Base-by-base conservation (phyloP, 2,797 vertebrate genomes). In the Crocidura indochinensis region DNA sequence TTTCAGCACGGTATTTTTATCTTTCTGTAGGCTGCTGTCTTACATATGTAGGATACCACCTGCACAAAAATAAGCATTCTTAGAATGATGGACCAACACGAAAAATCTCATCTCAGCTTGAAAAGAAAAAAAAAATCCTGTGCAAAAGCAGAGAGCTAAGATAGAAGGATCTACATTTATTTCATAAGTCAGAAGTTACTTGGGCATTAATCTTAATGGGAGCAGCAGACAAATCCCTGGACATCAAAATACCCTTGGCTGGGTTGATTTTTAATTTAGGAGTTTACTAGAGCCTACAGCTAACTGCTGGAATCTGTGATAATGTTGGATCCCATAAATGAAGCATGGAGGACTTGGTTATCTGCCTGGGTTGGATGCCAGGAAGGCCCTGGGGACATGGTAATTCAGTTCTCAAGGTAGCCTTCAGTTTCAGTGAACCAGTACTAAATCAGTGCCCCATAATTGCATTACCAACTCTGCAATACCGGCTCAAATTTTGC, bases 221-320 rank as follows among this genome's bases (percentile, higher is more conserved):
- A 91, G 71, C 62, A 84, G 67, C 65, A 29, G 74, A 67, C 91
- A 95, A 96, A 94, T 91, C 93, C 92, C 92, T 44, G 53, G 91
- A 92, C 80, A 79, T 92, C 92, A 92, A 87, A 94, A 93, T 92
- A 93, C 47, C 91, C 92, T 96, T 95, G 85, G 90, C 87, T 86
- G 92, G 65, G 80, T 65, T 95, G 92, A 94, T 86, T 96, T 95
- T 93, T 95, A 96, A 97, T 97, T 96, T 93, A 81, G 83, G 88
- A 93, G 93, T 97, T 96, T 96, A 96, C 95, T 86, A 94, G 92
- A 96, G 94, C 95, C 87, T 96, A 83, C 83, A 95, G 93, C 92
- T 84, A 44, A 80, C 60, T 56, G 86, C 94, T 94, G 76, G 84
- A 87, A 82, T 60, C 82, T 94, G 93, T 91, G 94, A 95, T 95